Evolutionary conservation across 2,888 invertebrate genomes (phyloP).

Genomic region (Helobdella robusta): DNA sequence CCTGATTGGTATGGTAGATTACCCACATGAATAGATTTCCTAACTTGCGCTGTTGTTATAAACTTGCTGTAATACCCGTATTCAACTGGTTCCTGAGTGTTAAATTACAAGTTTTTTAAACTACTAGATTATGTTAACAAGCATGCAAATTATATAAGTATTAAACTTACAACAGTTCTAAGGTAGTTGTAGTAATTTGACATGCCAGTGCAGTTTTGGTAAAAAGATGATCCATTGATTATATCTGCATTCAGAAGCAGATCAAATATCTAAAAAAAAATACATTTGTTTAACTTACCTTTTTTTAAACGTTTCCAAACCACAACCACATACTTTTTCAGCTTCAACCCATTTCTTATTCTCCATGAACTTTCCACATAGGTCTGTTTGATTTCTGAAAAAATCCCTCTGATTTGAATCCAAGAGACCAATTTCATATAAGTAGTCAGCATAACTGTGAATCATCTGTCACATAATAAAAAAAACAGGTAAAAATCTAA

Average conservation of each 20-base stretch:
- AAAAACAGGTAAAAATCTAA: background rate
- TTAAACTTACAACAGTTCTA: slow-evolving; percentile 37
- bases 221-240: slow-evolving; percentile 40
- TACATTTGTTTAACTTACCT: background rate
- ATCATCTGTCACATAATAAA: slow-evolving; percentile 39
- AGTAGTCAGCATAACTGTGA: slow-evolving; percentile 48
- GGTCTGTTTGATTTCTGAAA: slow-evolving; percentile 37
- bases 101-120: background rate
- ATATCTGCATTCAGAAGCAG: slow-evolving; percentile 43
- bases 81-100: slow-evolving; percentile 38
- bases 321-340: slow-evolving; percentile 37
- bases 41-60: slow-evolving; percentile 50
- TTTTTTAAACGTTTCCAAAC: background rate
- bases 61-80: slow-evolving; percentile 43
- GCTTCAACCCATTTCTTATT: slow-evolving; percentile 39
- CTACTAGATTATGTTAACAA: no score
- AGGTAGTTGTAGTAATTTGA: slow-evolving; percentile 45
- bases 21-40: slow-evolving; percentile 75
- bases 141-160: background rate
- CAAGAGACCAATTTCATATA: slow-evolving; percentile 47
- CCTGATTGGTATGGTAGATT: slow-evolving; percentile 58
- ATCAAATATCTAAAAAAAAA: slow-evolving; percentile 34
- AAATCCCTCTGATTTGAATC: slow-evolving; percentile 41
- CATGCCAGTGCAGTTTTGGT: slow-evolving; percentile 43
- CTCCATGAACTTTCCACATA: slow-evolving; percentile 52